phyloP scores from a whole-genome alignment of 2,113 vertebrate genomes.

The Calidris pygmaea region DNA sequence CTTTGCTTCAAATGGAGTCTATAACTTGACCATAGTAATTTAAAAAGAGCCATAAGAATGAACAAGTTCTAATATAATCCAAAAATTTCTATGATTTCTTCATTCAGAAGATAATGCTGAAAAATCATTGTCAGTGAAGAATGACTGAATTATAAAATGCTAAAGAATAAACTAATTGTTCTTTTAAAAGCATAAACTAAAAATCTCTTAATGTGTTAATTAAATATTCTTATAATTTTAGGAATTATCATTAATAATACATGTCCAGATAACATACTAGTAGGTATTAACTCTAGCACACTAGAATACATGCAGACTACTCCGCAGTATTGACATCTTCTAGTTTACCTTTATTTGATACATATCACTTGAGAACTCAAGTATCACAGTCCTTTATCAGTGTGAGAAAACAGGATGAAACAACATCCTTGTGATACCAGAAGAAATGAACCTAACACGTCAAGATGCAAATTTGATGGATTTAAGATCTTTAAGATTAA shows the following conservation, averaged over 20 bases:
- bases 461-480: background rate
- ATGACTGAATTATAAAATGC: background rate
- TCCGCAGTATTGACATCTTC: background rate
- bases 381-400: background rate
- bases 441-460: background rate
- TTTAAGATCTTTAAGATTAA: background rate
- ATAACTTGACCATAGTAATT: background rate
- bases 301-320: background rate
- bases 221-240: background rate
- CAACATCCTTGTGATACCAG: background rate
- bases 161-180: background rate
- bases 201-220: background rate
- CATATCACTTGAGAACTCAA: background rate
- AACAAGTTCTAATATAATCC: background rate
- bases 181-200: background rate
- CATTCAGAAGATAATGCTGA: background rate
- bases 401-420: background rate
- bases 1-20: background rate
- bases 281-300: background rate
- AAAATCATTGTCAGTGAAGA: background rate
- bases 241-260: background rate
- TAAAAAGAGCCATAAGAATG: background rate
- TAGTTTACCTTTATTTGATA: background rate
- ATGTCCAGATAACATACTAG: background rate
- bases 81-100: background rate